phyloP scores from a whole-genome alignment of 92 coral and sea anemone species.

The Epizoanthus ramosus region DNA sequence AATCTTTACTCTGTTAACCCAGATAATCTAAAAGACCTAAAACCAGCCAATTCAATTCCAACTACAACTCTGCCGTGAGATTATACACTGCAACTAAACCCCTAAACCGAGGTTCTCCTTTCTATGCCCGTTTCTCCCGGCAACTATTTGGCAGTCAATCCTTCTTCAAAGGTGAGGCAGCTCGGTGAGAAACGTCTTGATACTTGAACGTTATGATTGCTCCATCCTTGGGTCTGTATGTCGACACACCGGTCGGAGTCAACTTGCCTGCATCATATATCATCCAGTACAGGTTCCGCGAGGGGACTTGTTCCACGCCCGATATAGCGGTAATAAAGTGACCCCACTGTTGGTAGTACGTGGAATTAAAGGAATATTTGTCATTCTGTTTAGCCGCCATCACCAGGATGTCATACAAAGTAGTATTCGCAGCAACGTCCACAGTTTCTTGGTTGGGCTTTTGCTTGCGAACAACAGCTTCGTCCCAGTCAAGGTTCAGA shows the following conservation, averaged over 20 bases:
- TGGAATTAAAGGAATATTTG: not conserved
- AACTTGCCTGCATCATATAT: slow-evolving; percentile 11
- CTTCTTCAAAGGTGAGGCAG: too few relatives aligned
- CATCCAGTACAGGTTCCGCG: slow-evolving; percentile 15
- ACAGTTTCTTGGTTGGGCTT: slow-evolving; percentile 14
- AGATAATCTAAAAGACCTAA: too few relatives aligned
- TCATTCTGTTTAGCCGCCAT: not conserved
- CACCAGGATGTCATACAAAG: slow-evolving; percentile 25
- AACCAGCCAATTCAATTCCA: too few relatives aligned
- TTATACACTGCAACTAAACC: too few relatives aligned
- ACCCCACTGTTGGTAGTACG: not conserved
- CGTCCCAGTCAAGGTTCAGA: slow-evolving; percentile 17
- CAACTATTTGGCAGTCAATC: too few relatives aligned
- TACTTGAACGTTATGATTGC: slow-evolving; percentile 9
- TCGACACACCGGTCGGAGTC: slow-evolving; percentile 18
- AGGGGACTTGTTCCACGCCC: not conserved
- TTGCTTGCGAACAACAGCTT: not conserved
- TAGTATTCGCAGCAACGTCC: not conserved
- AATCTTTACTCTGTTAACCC: too few relatives aligned
- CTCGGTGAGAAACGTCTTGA: not conserved
- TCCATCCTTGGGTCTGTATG: not conserved
- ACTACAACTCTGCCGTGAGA: too few relatives aligned
- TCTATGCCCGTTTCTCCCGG: too few relatives aligned
- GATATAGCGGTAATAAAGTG: slow-evolving; percentile 27
- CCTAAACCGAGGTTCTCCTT: too few relatives aligned